phyloP scores from a whole-genome alignment of 2,888 invertebrate species.

The Eudasyphora cyanicolor region DNA sequence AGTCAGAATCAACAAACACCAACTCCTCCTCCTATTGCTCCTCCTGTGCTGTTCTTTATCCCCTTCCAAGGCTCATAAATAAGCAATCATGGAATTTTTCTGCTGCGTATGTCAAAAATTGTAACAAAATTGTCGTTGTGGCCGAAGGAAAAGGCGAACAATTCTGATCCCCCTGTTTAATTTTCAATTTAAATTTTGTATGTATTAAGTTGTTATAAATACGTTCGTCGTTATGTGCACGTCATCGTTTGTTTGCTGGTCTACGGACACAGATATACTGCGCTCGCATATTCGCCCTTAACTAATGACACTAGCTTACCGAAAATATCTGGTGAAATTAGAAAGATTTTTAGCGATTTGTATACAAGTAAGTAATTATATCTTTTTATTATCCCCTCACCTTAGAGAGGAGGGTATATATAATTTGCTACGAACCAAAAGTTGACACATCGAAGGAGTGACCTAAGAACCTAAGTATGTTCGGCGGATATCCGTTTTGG shows the following conservation, averaged over 20 bases:
- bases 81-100: constrained; percentile 16
- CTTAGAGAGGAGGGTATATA: no score
- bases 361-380: no score
- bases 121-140: background rate
- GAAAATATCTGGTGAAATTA: no score
- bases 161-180: constrained; percentile 27
- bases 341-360: no score
- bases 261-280: no score
- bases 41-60: background rate
- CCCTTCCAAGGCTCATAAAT: background rate
- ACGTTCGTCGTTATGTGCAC: background rate
- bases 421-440: no score
- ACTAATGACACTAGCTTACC: no score
- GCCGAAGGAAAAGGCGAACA: constrained; percentile 19
- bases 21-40: background rate
- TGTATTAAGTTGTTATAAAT: constrained; percentile 42
- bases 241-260: background rate
- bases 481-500: no score
- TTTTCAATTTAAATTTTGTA: constrained; percentile 43
- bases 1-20: background rate
- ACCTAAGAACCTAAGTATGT: no score
- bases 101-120: constrained; percentile 27
- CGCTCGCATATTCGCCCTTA: no score
- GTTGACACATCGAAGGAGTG: no score
- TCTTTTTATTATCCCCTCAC: no score